Base-by-base conservation (phyloP, 1,140 invertebrate genomes). In the Drosophila biarmipes region DNA sequence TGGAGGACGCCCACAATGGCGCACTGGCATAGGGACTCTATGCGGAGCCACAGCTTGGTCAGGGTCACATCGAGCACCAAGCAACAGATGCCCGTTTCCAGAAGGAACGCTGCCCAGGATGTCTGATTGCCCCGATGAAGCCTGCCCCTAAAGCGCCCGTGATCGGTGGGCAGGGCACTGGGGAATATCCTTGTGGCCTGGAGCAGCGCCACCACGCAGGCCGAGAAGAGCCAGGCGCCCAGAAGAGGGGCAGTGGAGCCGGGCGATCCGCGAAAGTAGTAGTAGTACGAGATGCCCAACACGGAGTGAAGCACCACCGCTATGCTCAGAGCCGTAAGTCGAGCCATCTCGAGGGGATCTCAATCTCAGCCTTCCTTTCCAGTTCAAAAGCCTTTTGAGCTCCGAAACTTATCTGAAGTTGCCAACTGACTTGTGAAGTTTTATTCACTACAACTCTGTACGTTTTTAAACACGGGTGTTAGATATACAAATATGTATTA, bases 261-360 rank as follows among this genome's bases (percentile, higher is more conserved):
- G 15, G 82, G 54, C 0, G 69, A 43, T 29, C 46, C 55, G n/a
- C 69, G 69, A 17, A 68, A 78, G 38, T 75, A 87, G 51, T 87
- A 74, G 21, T 86, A 86, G 46, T 86, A 86, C 12, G 81, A 86
- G 19, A 81, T 42, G n/a, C 82, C 81, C 68, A 86, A 54, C 10
- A 87, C 78, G 37, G 78, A 71, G 24, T 87, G 73, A 5, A 87
- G 24, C n/a, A 87, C 2, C 21, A 86, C 55, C 10, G 82, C 81
- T 31, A 81, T 58, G 45, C 49, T 24, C 35, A 86, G 12, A 6
- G 81, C 73, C 24, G 57, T 46, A 7, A 86, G 46, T 12, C 80
- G 68, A 37, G 69, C 68, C 79, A 81, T 81, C 27, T 45, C 17
- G 12, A 19, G 27, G 10, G n/a, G 7, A 14, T 10, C n/a, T 11